phyloP scores from a whole-genome alignment of 2,797 vertebrate species.

The Mycteria americana region DNA sequence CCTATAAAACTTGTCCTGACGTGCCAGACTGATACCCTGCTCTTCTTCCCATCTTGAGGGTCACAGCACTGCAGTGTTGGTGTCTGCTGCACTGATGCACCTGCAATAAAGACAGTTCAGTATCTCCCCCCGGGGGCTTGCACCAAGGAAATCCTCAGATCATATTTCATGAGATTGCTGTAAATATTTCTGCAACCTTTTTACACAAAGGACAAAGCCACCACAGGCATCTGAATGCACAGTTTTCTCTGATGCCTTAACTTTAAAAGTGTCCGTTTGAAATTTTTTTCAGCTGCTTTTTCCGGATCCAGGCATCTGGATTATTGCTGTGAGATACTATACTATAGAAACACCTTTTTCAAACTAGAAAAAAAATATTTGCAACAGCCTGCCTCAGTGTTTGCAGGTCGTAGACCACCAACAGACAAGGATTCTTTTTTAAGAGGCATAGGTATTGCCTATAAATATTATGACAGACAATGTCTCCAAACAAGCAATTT shows the following conservation, averaged over 20 bases:
- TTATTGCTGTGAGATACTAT: neutral
- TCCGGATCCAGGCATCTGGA: neutral
- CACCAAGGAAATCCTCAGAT: neutral
- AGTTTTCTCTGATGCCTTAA: neutral
- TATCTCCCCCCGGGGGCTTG: no score
- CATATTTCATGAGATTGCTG: neutral
- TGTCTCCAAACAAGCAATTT: neutral
- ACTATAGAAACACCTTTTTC: neutral
- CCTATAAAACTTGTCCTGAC: neutral
- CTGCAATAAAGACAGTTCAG: neutral
- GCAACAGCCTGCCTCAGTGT: neutral
- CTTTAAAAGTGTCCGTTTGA: neutral
- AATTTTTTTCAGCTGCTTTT: neutral
- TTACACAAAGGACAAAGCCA: neutral
- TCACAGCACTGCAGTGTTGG: neutral
- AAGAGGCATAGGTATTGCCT: neutral
- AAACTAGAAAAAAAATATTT: neutral
- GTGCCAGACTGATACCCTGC: neutral
- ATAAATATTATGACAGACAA: neutral
- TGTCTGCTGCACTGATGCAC: neutral
- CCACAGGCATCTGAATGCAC: neutral
- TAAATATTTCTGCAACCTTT: neutral
- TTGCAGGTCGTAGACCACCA: neutral
- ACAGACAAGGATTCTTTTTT: neutral
- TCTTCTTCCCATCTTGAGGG: neutral